Base-by-base conservation (phyloP, 2,113 vertebrate genomes). In the Meriones unguiculatus region DNA sequence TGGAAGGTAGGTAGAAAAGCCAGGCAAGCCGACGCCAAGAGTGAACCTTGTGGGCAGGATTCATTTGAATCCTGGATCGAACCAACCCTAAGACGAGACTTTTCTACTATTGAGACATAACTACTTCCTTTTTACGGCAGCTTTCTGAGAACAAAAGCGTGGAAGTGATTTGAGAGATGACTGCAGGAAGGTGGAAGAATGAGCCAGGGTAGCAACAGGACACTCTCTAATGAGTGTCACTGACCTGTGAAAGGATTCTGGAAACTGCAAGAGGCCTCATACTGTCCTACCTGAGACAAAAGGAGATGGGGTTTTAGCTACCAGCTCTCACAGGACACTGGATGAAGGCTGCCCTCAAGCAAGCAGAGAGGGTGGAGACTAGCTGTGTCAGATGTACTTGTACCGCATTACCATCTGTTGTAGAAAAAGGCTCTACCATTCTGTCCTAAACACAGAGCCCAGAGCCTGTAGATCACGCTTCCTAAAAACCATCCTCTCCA, bases 311-410 rank as follows among this genome's bases (percentile, higher is more conserved):
- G 5, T 41, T 25, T 76, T 25, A 89, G 17, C 88, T 24, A 17
- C 9, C 0, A 0, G 30, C n/a, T n/a, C 89, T 87, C 72, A 32
- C 4, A 41, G 52, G 9, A 28, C 84, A 22, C 12, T 38, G 62
- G 57, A 0, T 32, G 65, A 89, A 52, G 67, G 13, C 54, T 52
- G 22, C 14, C 52, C 17, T 2, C 0, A 22, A 32, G 64, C 0
- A 41, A 2, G 9, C 9, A 52, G 2, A 28, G 75, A 69, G 5
- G 11, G n/a, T 41, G 72, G 72, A 17, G 0, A 0, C 35, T 41
- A 5, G 18, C 0, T 2, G 57, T 0, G 0, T 54, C 73, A 35
- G 0, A 85, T 5, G 6, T 0, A 50, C 20, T 15, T 41, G 22
- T 0, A n/a, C 24, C 4, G 11, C 14, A n/a, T 18, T 54, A 59